Evolutionary conservation across 35 echinoderm and acorn worm species (phyloP), one percentile per base, ranked within the genome.

Genomic region (Patiria miniata): DNA sequence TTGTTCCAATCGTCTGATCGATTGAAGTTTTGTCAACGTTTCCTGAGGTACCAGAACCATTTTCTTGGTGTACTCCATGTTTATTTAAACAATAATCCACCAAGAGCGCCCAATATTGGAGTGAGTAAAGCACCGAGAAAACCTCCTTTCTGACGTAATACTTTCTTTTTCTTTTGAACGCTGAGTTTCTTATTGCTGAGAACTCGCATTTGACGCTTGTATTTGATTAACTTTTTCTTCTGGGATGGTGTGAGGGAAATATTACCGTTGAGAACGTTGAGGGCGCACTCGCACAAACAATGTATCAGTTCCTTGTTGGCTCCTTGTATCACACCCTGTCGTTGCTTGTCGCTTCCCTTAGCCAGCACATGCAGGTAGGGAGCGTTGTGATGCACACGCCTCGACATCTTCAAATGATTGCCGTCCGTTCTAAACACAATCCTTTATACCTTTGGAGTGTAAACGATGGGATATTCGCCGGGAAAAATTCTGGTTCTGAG

Each of bases 191-290:
- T 92, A 85, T 85, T 40, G 7, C 79, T 69, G 36, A 87, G 79
- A 39, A 40, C 34, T 17, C 94, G 47, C 6, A 96, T 42, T 42
- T 87, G 68, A 52, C 79, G 85, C 78, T 92, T 96, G 69, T 96
- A 39, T 22, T 86, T 83, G 2, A 69, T 42, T 42, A 92, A 68
- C 50, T 73, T 78, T 17, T 22, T 88, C 54, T 89, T 96, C 40
- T 92, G 68, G 47, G 52, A 23, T 10, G 51, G 7, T 22, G 84
- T 42, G 5, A 95, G 56, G 18, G 57, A 18, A 44, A 95, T 54
- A 39, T 83, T 91, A 28, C n/a, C n/a, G n/a, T n/a, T n/a, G n/a
- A n/a, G 51, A 9, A 89, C 77, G 39, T 95, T 95, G 32, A 83
- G 39, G n/a, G 52, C 68, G 59, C 89, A 91, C 88, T 95, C 89